Evolutionary conservation across 2,888 invertebrate species (phyloP).

Genomic region (Nomada ferruginata): DNA sequence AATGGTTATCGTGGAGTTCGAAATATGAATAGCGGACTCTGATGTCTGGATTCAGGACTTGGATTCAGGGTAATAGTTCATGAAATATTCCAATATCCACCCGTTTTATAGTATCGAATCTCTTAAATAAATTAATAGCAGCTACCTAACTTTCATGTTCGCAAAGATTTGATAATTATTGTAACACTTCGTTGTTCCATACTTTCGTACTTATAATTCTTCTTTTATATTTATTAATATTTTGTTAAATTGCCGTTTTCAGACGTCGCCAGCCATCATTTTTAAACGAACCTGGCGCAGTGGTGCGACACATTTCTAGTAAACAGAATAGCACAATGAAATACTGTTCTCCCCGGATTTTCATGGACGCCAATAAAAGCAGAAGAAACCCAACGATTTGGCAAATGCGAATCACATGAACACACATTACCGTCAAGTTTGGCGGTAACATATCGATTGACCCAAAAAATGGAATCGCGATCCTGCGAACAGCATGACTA

Average conservation of each 20-base stretch:
- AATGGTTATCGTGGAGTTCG: not conserved
- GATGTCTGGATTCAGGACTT: not conserved
- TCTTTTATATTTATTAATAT: no score
- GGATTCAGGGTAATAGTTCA: no score
- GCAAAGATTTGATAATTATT: no score
- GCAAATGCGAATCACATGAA: constrained; percentile 24
- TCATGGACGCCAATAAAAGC: constrained; percentile 17
- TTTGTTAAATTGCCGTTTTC: no score
- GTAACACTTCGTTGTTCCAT: no score
- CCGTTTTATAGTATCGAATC: no score
- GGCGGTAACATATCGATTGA: constrained; percentile 45
- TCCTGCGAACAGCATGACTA: not conserved
- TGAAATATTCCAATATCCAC: no score
- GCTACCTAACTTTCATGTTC: no score
- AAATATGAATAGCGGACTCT: not conserved
- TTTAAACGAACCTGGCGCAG: not conserved
- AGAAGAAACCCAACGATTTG: constrained; percentile 14
- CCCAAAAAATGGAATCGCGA: constrained; percentile 39
- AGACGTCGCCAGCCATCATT: no score
- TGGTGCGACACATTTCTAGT: not conserved
- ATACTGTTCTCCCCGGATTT: not conserved
- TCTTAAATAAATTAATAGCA: no score
- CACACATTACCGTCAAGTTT: constrained; percentile 29
- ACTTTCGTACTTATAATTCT: no score
- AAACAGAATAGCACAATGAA: no score